These are phyloP conservation scores for Haliclona indistincta DNA, from an alignment of 37 sponge, comb jelly and placozoan species.

Conservation along the genomic window DNA sequence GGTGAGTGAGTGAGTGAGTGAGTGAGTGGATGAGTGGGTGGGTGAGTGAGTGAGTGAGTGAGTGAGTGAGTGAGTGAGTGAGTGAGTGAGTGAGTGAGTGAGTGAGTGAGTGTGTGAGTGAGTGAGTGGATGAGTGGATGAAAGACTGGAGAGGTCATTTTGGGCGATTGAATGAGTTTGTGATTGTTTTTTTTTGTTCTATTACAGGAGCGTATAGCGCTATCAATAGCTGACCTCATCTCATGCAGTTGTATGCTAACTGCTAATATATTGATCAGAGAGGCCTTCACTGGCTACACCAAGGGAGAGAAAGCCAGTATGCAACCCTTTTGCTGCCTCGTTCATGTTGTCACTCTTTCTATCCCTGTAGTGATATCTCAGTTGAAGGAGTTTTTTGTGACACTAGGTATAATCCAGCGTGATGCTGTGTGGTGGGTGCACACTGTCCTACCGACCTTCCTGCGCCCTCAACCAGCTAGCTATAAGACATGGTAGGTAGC, in stretches of 20 bases:
- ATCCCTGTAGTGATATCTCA: constrained; percentile 2
- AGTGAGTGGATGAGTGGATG: too few relatives aligned
- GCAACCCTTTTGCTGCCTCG: not conserved
- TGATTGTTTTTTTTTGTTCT: constrained; percentile 14
- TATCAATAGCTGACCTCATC: constrained; percentile 69
- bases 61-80: constrained; percentile 24
- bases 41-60: constrained; percentile 32
- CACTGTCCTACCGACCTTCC: constrained; percentile 54
- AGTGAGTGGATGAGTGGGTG: constrained; percentile 11
- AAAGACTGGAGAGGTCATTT: not conserved
- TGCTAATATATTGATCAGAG: constrained; percentile 68
- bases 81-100: constrained; percentile 37
- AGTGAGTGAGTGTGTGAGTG: constrained; percentile 49
- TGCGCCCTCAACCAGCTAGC: constrained; percentile 54
- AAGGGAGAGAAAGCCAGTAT: constrained; percentile 76
- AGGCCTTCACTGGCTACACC: constrained; percentile 57
- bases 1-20: constrained; percentile 26
- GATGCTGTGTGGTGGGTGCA: constrained; percentile 86
- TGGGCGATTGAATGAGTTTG: constrained; percentile 26
- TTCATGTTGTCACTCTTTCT: not conserved
- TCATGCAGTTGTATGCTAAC: constrained; percentile 59
- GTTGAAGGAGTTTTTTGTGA: constrained; percentile 58
- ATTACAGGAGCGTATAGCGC: constrained; percentile 68
- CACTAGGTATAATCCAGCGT: constrained; percentile 77
- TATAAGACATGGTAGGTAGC: constrained; percentile 66